These are phyloP conservation scores for Diachrysia chrysitis DNA, from an alignment of 2,888 invertebrate species.

Conservation along the genomic window DNA sequence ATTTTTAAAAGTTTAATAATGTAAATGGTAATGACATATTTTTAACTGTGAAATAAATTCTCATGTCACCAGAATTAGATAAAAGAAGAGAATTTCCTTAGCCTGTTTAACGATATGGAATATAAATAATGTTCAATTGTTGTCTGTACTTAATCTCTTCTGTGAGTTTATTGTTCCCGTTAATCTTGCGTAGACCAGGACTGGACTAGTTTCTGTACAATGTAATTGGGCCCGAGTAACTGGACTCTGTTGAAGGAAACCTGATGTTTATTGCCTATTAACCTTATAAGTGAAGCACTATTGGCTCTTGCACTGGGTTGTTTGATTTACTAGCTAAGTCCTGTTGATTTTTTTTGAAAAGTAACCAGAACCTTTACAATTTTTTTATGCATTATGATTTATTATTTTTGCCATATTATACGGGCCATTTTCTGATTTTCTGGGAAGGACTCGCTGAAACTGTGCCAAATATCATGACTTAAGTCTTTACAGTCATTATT, in stretches of 20 bases:
- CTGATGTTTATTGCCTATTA: constrained; percentile 39
- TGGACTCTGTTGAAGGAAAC: constrained; percentile 1
- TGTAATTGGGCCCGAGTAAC: constrained; percentile 1
- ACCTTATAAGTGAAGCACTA: constrained; percentile 15
- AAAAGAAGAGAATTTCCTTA: no score
- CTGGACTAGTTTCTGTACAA: constrained; percentile 1
- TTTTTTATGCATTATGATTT: neutral
- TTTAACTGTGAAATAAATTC: no score
- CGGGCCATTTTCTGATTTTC: neutral
- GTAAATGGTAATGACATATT: no score
- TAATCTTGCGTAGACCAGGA: neutral
- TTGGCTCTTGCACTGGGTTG: constrained; percentile 8
- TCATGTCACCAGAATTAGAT: no score
- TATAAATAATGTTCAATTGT: neutral
- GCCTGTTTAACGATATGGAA: neutral
- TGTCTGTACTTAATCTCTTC: neutral
- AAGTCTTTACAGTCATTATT: neutral
- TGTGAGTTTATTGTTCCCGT: neutral
- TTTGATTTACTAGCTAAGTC: neutral
- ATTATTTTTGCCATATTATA: neutral
- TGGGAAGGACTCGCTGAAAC: no score
- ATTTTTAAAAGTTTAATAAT: neutral
- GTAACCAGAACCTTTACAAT: neutral
- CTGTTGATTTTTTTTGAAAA: neutral
- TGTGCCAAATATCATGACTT: neutral